These are phyloP conservation scores for Cordylochernes scorpioides DNA, from an alignment of 2,888 invertebrate species.

Conservation along the genomic window DNA sequence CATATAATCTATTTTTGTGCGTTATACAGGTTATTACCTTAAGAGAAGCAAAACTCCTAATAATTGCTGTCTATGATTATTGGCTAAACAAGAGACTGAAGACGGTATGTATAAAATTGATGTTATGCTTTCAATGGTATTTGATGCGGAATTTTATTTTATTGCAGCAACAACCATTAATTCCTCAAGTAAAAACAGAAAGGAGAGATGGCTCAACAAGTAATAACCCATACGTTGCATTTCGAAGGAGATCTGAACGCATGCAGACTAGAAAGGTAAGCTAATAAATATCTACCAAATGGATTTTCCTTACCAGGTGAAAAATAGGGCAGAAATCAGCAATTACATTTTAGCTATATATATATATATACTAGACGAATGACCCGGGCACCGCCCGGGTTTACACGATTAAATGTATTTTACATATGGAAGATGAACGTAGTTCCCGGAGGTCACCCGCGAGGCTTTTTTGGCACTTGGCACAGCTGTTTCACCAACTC, in stretches of 20 bases:
- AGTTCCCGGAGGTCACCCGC: too few species aligned
- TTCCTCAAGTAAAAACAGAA: constrained; percentile 52
- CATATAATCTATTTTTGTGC: too few species aligned
- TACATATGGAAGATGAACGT: too few species aligned
- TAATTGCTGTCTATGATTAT: constrained; percentile 95
- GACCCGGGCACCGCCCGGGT: too few species aligned
- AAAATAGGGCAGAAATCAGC: too few species aligned
- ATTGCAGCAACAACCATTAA: constrained; percentile 36
- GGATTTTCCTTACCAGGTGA: too few species aligned
- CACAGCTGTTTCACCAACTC: too few species aligned
- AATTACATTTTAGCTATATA: too few species aligned
- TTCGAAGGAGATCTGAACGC: constrained; percentile 85
- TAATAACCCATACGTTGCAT: constrained; percentile 84
- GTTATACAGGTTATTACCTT: constrained; percentile 45
- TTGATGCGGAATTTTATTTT: neutral
- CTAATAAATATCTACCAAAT: constrained; percentile 2
- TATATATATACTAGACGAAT: too few species aligned
- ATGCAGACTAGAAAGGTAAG: constrained; percentile 85
- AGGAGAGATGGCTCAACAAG: constrained; percentile 39
- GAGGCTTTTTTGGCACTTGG: too few species aligned
- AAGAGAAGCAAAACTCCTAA: constrained; percentile 77
- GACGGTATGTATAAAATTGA: constrained; percentile 34
- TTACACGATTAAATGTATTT: too few species aligned
- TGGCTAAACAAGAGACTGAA: constrained; percentile 91
- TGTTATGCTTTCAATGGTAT: too few species aligned